These are phyloP conservation scores for Phragmatobia fuliginosa DNA, from an alignment of 2,888 invertebrate genomes.

Conservation along the genomic window DNA sequence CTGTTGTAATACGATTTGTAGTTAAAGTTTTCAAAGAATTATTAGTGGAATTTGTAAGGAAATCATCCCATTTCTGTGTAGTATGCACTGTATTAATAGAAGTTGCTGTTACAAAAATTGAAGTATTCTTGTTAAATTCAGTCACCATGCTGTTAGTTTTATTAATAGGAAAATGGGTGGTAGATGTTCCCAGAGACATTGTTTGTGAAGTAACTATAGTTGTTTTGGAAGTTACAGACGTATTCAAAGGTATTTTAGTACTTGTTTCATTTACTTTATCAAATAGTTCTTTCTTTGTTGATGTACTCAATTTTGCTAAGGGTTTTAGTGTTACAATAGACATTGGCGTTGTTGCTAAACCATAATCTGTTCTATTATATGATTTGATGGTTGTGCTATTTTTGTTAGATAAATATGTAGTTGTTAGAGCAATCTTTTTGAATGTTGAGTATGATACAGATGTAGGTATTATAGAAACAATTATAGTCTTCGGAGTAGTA, in stretches of 20 bases:
- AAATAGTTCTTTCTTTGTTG: slow-evolving; percentile 34
- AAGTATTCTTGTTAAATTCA: slow-evolving; percentile 65
- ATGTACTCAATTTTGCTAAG: slow-evolving; percentile 47
- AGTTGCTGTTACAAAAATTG: slow-evolving; percentile 68
- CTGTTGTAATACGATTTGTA: slow-evolving; percentile 36
- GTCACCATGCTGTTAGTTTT: slow-evolving; percentile 82
- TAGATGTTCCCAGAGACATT: slow-evolving; percentile 41
- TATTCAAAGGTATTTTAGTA: slow-evolving; percentile 36
- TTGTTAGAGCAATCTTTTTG: slow-evolving; percentile 78
- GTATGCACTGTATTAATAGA: slow-evolving; percentile 57
- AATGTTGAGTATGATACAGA: slow-evolving; percentile 79
- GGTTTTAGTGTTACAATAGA: slow-evolving; percentile 55
- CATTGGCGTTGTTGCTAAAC: slow-evolving; percentile 67
- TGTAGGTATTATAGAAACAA: slow-evolving; percentile 83
- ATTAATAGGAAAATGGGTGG: slow-evolving; percentile 53
- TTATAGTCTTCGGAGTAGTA: slow-evolving; percentile 81
- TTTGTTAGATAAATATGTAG: slow-evolving; percentile 62
- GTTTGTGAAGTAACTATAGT: slow-evolving; percentile 46
- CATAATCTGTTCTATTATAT: slow-evolving; percentile 59
- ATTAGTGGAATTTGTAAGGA: slow-evolving; percentile 40
- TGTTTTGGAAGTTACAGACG: slow-evolving; percentile 41
- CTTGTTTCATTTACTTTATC: slow-evolving; percentile 25
- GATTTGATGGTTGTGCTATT: slow-evolving; percentile 54
- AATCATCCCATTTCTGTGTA: slow-evolving; percentile 38
- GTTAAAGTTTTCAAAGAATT: slow-evolving; percentile 32